Evolutionary conservation across 37 sponge, comb jelly and placozoan species (phyloP).

Genomic region (Mnemiopsis leidyi): DNA sequence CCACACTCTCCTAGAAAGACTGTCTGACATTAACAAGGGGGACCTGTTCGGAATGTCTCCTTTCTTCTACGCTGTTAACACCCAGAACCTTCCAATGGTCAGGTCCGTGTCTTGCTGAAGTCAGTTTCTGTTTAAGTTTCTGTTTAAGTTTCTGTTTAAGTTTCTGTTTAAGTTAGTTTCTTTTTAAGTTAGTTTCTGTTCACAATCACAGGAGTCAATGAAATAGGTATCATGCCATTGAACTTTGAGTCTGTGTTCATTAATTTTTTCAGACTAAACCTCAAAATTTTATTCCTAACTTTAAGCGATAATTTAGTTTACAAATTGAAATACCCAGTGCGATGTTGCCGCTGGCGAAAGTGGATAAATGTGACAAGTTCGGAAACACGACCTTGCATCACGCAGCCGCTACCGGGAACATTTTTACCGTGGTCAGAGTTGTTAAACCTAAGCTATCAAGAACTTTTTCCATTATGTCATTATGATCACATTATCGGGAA

Average conservation of each 20-base stretch:
- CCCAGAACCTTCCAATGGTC: slow-evolving; percentile 18
- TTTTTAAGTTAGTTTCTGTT: background rate
- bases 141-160: too few relatives aligned
- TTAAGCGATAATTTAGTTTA: too few relatives aligned
- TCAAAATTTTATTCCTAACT: too few relatives aligned
- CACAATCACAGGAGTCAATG: background rate
- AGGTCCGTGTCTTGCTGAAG: too few relatives aligned
- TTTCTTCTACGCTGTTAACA: slow-evolving; percentile 24
- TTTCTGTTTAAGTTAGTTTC: background rate
- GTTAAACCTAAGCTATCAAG: too few relatives aligned
- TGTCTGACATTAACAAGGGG: slow-evolving; percentile 1
- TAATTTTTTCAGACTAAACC: too few relatives aligned
- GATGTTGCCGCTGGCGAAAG: background rate
- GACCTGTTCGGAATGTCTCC: slow-evolving; percentile 37
- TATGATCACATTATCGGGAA: too few relatives aligned
- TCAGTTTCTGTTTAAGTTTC: too few relatives aligned
- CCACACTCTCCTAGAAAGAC: background rate
- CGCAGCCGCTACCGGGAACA: slow-evolving; percentile 2
- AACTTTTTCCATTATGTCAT: too few relatives aligned
- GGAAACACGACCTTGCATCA: slow-evolving; percentile 23
- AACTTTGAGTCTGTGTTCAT: too few relatives aligned
- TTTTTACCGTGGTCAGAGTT: background rate
- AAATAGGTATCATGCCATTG: too few relatives aligned
- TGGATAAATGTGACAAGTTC: slow-evolving; percentile 28
- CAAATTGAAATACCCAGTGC: background rate